These are phyloP conservation scores for Eubasilissa splendida DNA, from an alignment of 2,888 invertebrate species.

Conservation along the genomic window DNA sequence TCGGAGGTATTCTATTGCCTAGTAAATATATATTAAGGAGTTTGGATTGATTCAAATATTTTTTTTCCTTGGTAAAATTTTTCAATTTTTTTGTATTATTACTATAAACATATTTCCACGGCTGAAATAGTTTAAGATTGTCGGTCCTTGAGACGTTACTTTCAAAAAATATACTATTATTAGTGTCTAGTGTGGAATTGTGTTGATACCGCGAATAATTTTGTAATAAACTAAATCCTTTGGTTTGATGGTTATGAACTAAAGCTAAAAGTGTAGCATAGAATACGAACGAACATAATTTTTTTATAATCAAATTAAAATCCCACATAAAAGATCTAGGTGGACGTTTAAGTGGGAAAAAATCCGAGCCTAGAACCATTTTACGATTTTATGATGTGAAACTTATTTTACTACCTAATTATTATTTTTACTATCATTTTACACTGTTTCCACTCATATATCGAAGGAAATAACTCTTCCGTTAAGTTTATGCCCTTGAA, in stretches of 20 bases:
- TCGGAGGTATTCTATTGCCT: neutral
- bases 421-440: no score
- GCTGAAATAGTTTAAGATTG: constrained; percentile 40
- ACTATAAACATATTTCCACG: constrained; percentile 51
- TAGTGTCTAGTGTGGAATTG: neutral
- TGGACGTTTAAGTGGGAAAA: constrained; percentile 46
- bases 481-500: neutral
- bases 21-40: neutral
- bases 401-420: no score
- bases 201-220: neutral
- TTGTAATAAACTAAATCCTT: constrained; percentile 21
- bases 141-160: constrained; percentile 19
- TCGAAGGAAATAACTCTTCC: neutral
- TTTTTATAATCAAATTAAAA: constrained; percentile 14
- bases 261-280: constrained; percentile 24
- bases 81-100: constrained; percentile 13
- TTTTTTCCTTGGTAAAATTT: neutral
- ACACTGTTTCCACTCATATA: no score
- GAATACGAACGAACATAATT: constrained; percentile 10
- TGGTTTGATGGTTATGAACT: constrained; percentile 1
- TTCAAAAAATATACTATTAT: constrained; percentile 1
- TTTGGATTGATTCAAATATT: neutral
- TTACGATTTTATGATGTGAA: constrained; percentile 26
- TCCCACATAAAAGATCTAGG: constrained; percentile 39
- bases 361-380: constrained; percentile 44